Percentiles rank a stretch among this genome's conserved stretches.
Evolutionary conservation across 2,797 vertebrate species (phyloP).

Genomic region (Eidolon dupreanum): DNA sequence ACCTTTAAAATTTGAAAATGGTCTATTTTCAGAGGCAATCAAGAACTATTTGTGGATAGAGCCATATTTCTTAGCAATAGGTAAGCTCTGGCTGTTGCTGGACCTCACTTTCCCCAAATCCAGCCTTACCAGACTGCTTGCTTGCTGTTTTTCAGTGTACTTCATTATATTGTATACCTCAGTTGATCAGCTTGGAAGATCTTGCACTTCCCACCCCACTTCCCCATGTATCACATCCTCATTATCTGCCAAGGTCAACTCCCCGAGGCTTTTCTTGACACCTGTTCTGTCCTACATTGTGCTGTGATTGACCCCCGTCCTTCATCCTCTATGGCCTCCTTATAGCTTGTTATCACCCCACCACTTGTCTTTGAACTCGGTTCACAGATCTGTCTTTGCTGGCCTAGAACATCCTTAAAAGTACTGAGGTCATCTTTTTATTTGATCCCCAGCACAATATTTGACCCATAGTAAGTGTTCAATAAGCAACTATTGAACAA

Average conservation of each 20-base stretch:
- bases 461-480: not conserved
- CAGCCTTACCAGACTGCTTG: not conserved
- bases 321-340: not conserved
- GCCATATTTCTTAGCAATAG: not conserved
- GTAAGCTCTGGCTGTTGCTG: not conserved
- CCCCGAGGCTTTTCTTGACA: not conserved
- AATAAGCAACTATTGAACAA: not conserved
- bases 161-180: not conserved
- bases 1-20: not conserved
- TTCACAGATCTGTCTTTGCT: not conserved
- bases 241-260: not conserved
- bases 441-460: not conserved
- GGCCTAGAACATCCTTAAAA: not conserved
- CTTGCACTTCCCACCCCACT: too few species aligned
- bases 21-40: not conserved
- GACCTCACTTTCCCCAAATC: not conserved
- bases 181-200: not conserved
- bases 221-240: not conserved
- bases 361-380: not conserved
- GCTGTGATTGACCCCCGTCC: not conserved
- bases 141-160: not conserved
- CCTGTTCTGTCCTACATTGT: not conserved
- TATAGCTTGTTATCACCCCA: not conserved
- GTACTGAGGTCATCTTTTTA: not conserved
- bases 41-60: not conserved